Percentiles rank a stretch among this genome's conserved stretches.
Conservation (phyloP, 1,140 invertebrate species). For the Eupeodes corollae region DNA sequence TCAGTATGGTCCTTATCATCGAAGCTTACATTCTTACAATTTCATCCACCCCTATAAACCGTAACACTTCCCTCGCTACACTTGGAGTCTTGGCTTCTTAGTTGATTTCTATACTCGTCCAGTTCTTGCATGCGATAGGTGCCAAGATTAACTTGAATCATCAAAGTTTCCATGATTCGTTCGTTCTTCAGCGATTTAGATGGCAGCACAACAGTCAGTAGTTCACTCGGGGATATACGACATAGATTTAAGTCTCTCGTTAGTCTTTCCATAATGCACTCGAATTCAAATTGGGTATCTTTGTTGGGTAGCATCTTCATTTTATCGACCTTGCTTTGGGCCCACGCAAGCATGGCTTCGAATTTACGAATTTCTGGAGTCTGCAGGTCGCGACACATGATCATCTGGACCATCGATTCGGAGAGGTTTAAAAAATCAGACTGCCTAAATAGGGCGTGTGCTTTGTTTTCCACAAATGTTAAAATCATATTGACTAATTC, state of each 20-base stretch:
- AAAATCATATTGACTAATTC: conserved; percentile 91
- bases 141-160: conserved; percentile 85
- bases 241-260: conserved; percentile 80
- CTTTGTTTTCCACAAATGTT: conserved; percentile 76
- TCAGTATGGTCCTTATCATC: conserved; percentile 13
- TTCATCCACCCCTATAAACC: conserved; percentile 37
- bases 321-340: conserved; percentile 61
- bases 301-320: conserved; percentile 61
- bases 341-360: conserved; percentile 85
- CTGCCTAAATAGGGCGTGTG: conserved; percentile 68
- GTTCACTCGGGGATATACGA: conserved; percentile 82
- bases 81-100: conserved; percentile 77
- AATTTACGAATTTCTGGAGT: conserved; percentile 86
- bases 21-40: conserved; percentile 38
- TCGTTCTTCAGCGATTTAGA: conserved; percentile 90
- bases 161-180: conserved; percentile 80
- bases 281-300: conserved; percentile 79
- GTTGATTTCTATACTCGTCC: conserved; percentile 72
- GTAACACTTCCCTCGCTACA: conserved; percentile 53
- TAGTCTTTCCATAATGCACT: conserved; percentile 82
- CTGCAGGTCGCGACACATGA: conserved; percentile 77
- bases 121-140: conserved; percentile 86
- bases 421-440: conserved; percentile 76
- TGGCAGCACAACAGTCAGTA: conserved; percentile 84
- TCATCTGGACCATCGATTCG: conserved; percentile 91